These are phyloP conservation scores for Eptatretus burgeri DNA, from an alignment of 2,113 vertebrate genomes.

Conservation along the genomic window DNA sequence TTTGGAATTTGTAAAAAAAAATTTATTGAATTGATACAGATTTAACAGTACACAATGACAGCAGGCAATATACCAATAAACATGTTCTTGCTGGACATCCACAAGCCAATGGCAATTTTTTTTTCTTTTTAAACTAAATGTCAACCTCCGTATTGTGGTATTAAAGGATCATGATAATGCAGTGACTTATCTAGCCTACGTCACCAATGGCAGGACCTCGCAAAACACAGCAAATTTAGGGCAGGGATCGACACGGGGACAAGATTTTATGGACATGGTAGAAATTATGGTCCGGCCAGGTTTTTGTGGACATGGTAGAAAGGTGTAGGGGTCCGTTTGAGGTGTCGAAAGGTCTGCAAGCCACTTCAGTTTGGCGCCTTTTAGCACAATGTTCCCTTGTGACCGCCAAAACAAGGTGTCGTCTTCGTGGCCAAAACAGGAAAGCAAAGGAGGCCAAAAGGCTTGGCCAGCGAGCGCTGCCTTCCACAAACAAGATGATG, in stretches of 20 bases:
- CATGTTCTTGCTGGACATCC: background rate
- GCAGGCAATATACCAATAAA: background rate
- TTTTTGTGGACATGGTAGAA: too few species aligned
- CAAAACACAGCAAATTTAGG: background rate
- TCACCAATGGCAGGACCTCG: background rate
- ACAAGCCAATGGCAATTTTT: constrained; percentile 2
- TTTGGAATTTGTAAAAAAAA: constrained; percentile 5
- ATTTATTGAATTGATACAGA: constrained; percentile 6
- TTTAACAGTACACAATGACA: constrained; percentile 4
- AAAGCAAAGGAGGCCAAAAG: background rate
- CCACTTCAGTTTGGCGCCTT: too few species aligned
- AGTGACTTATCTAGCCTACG: background rate
- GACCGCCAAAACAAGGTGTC: too few species aligned
- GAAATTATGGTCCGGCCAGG: too few species aligned
- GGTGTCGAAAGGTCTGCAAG: too few species aligned
- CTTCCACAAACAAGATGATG: background rate
- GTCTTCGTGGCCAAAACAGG: too few species aligned
- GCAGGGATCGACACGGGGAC: constrained; percentile 1
- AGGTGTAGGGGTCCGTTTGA: too few species aligned
- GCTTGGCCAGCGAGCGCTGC: background rate
- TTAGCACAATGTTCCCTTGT: too few species aligned
- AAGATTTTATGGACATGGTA: background rate
- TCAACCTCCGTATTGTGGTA: background rate
- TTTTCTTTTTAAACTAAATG: too few species aligned
- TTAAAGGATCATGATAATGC: background rate